These are phyloP conservation scores for Harpagifer antarcticus DNA, from an alignment of 2,797 vertebrate species.

Conservation along the genomic window DNA sequence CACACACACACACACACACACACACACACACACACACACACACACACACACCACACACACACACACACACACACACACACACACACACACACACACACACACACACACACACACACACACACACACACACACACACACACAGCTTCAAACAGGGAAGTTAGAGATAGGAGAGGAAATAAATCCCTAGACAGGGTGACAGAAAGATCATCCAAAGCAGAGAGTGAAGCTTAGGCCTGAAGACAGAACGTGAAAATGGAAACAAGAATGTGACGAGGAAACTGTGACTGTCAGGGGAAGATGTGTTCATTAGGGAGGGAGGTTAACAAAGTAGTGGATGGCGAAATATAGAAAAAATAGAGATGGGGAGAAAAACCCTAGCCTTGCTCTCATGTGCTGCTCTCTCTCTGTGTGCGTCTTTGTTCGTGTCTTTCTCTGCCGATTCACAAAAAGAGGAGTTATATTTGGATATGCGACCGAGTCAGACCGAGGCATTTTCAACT, in stretches of 20 bases:
- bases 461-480: constrained; percentile 69
- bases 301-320: constrained; percentile 46
- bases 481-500: constrained; percentile 65
- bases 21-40: not conserved
- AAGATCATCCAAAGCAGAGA: constrained; percentile 23
- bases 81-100: not conserved
- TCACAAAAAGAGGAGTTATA: constrained; percentile 71
- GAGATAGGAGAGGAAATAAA: constrained; percentile 17
- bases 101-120: constrained; percentile 1
- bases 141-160: not conserved
- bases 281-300: constrained; percentile 38
- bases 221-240: constrained; percentile 38
- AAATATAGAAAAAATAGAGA: not conserved
- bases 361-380: not conserved
- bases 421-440: constrained; percentile 63
- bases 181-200: constrained; percentile 23
- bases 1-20: constrained; percentile 1
- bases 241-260: constrained; percentile 33
- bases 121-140: not conserved
- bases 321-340: constrained; percentile 7
- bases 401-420: constrained; percentile 40
- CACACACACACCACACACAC: not conserved
- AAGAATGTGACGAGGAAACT: constrained; percentile 15
- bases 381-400: constrained; percentile 46
- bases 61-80: not conserved